phyloP scores from a whole-genome alignment of 2,797 vertebrate genomes.

The Pampus argenteus region DNA sequence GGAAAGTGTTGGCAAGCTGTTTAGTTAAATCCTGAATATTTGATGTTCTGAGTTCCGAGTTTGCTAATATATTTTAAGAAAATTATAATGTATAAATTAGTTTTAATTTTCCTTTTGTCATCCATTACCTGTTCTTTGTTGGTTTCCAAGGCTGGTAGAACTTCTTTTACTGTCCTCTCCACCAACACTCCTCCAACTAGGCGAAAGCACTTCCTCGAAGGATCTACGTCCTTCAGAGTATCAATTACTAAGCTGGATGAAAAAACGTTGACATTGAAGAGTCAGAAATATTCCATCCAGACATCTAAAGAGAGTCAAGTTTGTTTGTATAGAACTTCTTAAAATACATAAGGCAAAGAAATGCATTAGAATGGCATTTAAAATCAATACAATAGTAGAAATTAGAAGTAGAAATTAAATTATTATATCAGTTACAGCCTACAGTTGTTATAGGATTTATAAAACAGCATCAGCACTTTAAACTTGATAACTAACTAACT shows the following conservation, averaged over 20 bases:
- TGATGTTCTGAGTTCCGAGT: not conserved
- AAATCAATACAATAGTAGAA: too few relatives aligned
- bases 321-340: too few relatives aligned
- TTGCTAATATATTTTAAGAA: not conserved
- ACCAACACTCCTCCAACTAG: slow-evolving; percentile 94
- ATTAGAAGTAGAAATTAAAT: too few relatives aligned
- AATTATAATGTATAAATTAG: not conserved
- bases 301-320: too few relatives aligned
- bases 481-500: too few relatives aligned
- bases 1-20: not conserved
- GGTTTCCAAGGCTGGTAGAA: slow-evolving; percentile 92
- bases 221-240: slow-evolving; percentile 92
- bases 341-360: too few relatives aligned
- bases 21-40: not conserved
- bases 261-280: not conserved
- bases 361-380: too few relatives aligned
- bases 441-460: too few relatives aligned
- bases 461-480: too few relatives aligned
- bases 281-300: not conserved
- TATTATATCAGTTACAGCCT: too few relatives aligned
- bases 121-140: slow-evolving; percentile 91
- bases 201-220: slow-evolving; percentile 91
- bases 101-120: not conserved
- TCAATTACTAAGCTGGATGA: slow-evolving; percentile 90
- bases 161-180: slow-evolving; percentile 95